Evolutionary conservation across 2,113 vertebrate species (phyloP).

Genomic region (Anser cygnoides): DNA sequence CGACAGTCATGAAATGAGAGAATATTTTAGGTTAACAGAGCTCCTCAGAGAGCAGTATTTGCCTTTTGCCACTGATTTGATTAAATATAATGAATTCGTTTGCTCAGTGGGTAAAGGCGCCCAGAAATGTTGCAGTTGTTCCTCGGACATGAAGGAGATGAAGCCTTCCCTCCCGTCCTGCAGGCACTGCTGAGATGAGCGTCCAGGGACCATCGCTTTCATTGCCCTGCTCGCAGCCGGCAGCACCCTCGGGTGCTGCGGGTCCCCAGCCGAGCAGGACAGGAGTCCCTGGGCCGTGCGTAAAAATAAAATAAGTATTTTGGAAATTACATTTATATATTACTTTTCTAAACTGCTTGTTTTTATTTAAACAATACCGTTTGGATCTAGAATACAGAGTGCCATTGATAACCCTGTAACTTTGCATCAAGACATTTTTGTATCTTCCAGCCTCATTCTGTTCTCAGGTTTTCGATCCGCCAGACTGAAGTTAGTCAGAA

Average conservation of each 20-base stretch:
- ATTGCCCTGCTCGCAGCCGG: background rate
- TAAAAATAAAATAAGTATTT: background rate
- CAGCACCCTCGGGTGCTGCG: too few species aligned
- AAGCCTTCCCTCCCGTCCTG: background rate
- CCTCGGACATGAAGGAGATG: background rate
- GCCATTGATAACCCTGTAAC: background rate
- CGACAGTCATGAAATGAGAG: background rate
- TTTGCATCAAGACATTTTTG: background rate
- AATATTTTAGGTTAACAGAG: background rate
- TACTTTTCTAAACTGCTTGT: background rate
- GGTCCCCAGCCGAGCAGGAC: accelerated
- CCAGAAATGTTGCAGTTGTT: background rate
- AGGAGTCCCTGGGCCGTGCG: background rate
- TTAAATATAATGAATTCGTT: background rate
- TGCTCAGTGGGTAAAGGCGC: background rate
- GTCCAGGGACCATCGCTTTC: background rate
- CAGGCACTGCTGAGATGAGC: accelerated
- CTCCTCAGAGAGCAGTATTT: background rate
- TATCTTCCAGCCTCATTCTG: background rate
- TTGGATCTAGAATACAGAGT: background rate
- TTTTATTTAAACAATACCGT: background rate
- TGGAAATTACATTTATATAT: background rate
- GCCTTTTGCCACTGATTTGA: background rate
- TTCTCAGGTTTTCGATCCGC: background rate
- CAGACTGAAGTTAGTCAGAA: background rate